phyloP scores from a whole-genome alignment of 1,140 invertebrate species.

The Micrasema longulum region DNA sequence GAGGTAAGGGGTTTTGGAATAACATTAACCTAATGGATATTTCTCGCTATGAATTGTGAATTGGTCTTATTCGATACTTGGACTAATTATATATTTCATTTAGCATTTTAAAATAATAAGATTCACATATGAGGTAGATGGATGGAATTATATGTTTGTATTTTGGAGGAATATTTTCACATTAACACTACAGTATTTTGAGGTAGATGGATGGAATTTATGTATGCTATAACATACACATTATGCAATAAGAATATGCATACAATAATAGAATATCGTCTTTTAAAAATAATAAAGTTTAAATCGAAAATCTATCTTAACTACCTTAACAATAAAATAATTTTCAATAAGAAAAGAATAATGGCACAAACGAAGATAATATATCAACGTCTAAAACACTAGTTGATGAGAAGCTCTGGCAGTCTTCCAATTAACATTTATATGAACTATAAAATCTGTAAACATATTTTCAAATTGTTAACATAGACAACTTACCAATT shows the following conservation, averaged over 20 bases:
- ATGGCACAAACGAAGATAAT: constrained; percentile 53
- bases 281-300: constrained; percentile 38
- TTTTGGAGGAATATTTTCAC: constrained; percentile 65
- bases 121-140: constrained; percentile 70
- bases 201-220: constrained; percentile 70
- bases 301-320: constrained; percentile 14
- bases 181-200: constrained; percentile 60
- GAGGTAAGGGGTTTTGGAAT: constrained; percentile 51
- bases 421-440: constrained; percentile 50
- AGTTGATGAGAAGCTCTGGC: constrained; percentile 52
- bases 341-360: constrained; percentile 43
- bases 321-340: constrained; percentile 40
- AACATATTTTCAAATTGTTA: constrained; percentile 37
- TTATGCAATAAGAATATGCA: constrained; percentile 25
- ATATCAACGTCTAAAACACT: constrained; percentile 46
- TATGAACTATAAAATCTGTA: constrained; percentile 41
- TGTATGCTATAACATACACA: constrained; percentile 57
- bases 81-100: constrained; percentile 48
- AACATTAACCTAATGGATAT: constrained; percentile 44
- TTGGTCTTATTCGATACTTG: constrained; percentile 48
- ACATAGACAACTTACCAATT: constrained; percentile 28
- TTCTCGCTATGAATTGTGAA: constrained; percentile 48
- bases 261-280: constrained; percentile 27
- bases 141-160: constrained; percentile 70
- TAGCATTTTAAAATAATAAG: constrained; percentile 48